These are phyloP conservation scores for Rhodeus uyekii DNA, from an alignment of 2,797 vertebrate species.

Conservation along the genomic window DNA sequence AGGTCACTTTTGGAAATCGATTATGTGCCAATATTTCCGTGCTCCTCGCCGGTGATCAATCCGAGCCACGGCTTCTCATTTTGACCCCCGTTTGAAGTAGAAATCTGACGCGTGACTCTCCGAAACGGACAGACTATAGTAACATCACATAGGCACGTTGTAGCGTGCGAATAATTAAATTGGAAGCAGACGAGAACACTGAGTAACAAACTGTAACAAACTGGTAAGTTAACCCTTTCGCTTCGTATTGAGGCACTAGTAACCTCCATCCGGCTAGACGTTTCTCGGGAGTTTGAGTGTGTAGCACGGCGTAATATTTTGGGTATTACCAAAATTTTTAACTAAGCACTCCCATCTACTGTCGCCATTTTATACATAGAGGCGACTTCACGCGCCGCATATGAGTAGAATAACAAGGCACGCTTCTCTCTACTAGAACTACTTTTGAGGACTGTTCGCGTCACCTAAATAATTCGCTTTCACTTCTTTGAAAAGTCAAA, in stretches of 20 bases:
- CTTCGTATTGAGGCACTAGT: slow-evolving; percentile 62
- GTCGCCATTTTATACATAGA: slow-evolving; percentile 85
- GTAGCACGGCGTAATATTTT: slow-evolving; percentile 22
- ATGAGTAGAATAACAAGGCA: slow-evolving; percentile 70
- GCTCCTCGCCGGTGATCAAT: slow-evolving; percentile 9
- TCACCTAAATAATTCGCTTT: slow-evolving; percentile 69
- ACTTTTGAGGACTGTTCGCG: slow-evolving; percentile 53
- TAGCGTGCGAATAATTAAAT: slow-evolving; percentile 67
- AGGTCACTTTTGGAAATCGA: slow-evolving; percentile 15
- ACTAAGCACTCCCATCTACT: slow-evolving; percentile 74
- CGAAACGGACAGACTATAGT: not conserved
- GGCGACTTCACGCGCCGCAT: slow-evolving; percentile 79
- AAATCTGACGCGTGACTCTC: slow-evolving; percentile 11
- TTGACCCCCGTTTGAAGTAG: not conserved
- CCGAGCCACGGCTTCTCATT: not conserved
- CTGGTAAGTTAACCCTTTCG: slow-evolving; percentile 78
- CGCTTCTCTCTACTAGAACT: slow-evolving; percentile 46
- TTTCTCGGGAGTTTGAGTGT: slow-evolving; percentile 42
- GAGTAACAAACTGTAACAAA: slow-evolving; percentile 73
- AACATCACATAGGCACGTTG: slow-evolving; percentile 67
- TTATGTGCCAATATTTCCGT: slow-evolving; percentile 17
- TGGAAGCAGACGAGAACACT: slow-evolving; percentile 58
- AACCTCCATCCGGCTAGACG: slow-evolving; percentile 47
- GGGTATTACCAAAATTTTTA: slow-evolving; percentile 64
- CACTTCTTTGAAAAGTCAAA: slow-evolving; percentile 57